These are phyloP conservation scores for Campylomormyrus numenius DNA, from an alignment of 2,113 vertebrate genomes.

Conservation along the genomic window DNA sequence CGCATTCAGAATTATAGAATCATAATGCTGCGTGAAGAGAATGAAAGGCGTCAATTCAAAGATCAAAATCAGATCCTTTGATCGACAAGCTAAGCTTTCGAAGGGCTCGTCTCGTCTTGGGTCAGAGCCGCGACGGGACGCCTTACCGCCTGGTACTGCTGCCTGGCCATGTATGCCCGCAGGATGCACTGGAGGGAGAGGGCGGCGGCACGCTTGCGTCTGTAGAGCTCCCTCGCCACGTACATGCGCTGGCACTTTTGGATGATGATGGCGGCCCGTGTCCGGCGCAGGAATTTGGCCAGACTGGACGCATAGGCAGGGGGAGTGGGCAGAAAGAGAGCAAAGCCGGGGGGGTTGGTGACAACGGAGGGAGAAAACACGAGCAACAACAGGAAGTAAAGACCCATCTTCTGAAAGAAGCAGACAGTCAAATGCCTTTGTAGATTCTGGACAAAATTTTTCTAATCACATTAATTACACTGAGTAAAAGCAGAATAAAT, in stretches of 20 bases:
- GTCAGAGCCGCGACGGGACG: not conserved
- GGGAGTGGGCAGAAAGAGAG: conserved; percentile 8
- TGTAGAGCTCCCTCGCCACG: conserved; percentile 68
- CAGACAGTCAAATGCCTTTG: not conserved
- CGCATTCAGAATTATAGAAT: not conserved
- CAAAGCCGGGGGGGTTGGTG: not conserved
- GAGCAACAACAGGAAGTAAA: not conserved
- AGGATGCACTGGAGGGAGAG: conserved; percentile 80
- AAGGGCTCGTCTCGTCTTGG: not conserved
- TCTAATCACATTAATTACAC: not conserved
- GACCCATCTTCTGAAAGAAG: not conserved
- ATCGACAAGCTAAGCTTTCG: not conserved
- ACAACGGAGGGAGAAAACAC: not conserved
- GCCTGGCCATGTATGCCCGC: conserved; percentile 81
- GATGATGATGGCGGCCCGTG: conserved; percentile 74
- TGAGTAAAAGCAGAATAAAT: not conserved
- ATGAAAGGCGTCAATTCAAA: not conserved
- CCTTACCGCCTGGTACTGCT: conserved; percentile 77
- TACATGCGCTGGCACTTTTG: conserved; percentile 93
- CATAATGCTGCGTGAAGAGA: not conserved
- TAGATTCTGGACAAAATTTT: not conserved
- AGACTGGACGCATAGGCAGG: conserved; percentile 55
- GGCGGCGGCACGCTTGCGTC: conserved; percentile 64
- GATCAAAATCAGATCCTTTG: not conserved
- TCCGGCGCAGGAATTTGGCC: conserved; percentile 80